Evolutionary conservation across 2,113 vertebrate species (phyloP).

Genomic region (Muntiacus reevesi): DNA sequence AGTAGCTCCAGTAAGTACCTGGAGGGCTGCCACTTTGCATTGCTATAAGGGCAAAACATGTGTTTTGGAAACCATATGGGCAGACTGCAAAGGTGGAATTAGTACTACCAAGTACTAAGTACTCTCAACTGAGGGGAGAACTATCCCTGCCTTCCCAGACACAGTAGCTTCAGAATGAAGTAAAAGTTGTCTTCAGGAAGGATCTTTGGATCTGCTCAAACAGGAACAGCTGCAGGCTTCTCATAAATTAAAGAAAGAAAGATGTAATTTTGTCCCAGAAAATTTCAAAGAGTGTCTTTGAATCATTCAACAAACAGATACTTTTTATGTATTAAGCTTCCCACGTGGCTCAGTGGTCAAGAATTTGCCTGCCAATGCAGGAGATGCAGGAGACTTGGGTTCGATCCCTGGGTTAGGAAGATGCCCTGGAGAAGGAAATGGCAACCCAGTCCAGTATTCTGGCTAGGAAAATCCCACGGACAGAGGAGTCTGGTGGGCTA

Average conservation of each 20-base stretch:
- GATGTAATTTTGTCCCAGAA: not conserved
- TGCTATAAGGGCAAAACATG: not conserved
- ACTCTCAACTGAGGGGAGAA: not conserved
- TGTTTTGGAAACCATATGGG: not conserved
- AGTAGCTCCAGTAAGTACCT: not conserved
- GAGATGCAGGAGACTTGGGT: rapidly evolving
- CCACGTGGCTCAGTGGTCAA: not conserved
- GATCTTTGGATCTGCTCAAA: not conserved
- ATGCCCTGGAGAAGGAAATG: not conserved
- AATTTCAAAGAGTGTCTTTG: not conserved
- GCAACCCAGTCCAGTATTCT: not conserved
- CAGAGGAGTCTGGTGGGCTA: not conserved
- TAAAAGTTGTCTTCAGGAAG: not conserved
- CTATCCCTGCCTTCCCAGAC: not conserved
- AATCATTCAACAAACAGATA: not conserved
- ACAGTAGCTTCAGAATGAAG: not conserved
- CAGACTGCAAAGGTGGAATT: not conserved
- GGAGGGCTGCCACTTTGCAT: not conserved
- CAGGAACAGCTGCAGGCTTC: not conserved
- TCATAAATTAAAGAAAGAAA: not conserved
- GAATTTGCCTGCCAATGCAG: not conserved
- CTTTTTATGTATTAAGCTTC: not conserved
- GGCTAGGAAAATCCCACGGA: not conserved
- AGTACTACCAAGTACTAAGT: not conserved
- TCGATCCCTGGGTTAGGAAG: not conserved